Conservation (phyloP, 2,113 vertebrate genomes). For the Oceanites oceanicus region DNA sequence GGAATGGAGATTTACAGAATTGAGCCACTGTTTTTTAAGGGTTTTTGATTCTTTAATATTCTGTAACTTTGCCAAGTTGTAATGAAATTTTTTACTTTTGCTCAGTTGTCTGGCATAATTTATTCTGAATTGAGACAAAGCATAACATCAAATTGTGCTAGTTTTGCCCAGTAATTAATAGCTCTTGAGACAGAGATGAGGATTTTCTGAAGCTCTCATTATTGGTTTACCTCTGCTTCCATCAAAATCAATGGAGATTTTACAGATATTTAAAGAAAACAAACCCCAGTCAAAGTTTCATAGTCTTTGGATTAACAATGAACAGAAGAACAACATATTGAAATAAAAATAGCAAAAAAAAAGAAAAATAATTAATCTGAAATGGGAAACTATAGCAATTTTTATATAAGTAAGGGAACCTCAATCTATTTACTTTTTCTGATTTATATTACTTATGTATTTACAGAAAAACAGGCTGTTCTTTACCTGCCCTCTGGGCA, state of each 20-base stretch:
- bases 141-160: neutral
- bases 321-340: neutral
- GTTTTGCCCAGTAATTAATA: neutral
- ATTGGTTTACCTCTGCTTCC: neutral
- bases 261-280: neutral
- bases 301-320: neutral
- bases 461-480: neutral
- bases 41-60: neutral
- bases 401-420: neutral
- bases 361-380: neutral
- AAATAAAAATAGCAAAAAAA: neutral
- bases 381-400: neutral
- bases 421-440: neutral
- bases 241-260: neutral
- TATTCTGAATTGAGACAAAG: neutral
- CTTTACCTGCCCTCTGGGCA: neutral
- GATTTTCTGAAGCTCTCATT: neutral
- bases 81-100: neutral
- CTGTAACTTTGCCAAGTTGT: neutral
- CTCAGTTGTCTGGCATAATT: neutral
- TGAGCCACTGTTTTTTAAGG: neutral
- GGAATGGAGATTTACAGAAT: neutral
- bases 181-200: neutral
- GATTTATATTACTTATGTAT: neutral
- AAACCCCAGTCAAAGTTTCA: neutral